A percentile compares a stretch with the other conserved stretches of the same genome.
phyloP scores from a whole-genome alignment of 1,140 invertebrate genomes.

The Drosophila watanabei region DNA sequence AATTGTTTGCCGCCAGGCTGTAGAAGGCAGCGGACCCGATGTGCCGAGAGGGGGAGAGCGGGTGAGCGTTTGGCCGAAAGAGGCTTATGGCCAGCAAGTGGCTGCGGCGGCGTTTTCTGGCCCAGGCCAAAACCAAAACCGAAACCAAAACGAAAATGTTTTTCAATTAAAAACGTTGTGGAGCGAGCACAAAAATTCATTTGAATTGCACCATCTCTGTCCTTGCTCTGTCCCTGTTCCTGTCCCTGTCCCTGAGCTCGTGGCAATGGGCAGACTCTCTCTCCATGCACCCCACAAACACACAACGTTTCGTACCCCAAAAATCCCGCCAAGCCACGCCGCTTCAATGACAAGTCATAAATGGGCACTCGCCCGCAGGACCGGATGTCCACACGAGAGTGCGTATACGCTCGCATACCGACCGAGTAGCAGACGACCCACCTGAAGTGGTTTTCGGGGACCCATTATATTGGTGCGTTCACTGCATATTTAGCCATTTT shows the following conservation, averaged over 20 bases:
- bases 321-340: constrained; percentile 16
- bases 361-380: constrained; percentile 36
- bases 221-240: constrained; percentile 10
- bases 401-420: constrained; percentile 3
- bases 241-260: constrained; percentile 1
- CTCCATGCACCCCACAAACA: not conserved
- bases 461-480: not conserved
- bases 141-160: constrained; percentile 80
- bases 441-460: not conserved
- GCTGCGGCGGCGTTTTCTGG: constrained; percentile 41
- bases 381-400: not conserved
- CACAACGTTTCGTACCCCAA: not conserved
- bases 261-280: not conserved
- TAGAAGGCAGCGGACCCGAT: constrained; percentile 12
- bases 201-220: constrained; percentile 54
- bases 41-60: not conserved
- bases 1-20: constrained; percentile 66
- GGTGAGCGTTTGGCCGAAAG: constrained; percentile 27
- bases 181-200: constrained; percentile 72
- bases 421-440: not conserved
- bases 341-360: constrained; percentile 68
- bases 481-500: constrained; percentile 2
- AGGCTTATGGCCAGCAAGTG: constrained; percentile 64
- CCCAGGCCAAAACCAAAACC: constrained; percentile 62
- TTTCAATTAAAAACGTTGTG: constrained; percentile 79